Percentiles rank a stretch among this genome's conserved stretches.
Evolutionary conservation across 2,888 invertebrate species (phyloP).

Genomic region (Epiblema foenella): DNA sequence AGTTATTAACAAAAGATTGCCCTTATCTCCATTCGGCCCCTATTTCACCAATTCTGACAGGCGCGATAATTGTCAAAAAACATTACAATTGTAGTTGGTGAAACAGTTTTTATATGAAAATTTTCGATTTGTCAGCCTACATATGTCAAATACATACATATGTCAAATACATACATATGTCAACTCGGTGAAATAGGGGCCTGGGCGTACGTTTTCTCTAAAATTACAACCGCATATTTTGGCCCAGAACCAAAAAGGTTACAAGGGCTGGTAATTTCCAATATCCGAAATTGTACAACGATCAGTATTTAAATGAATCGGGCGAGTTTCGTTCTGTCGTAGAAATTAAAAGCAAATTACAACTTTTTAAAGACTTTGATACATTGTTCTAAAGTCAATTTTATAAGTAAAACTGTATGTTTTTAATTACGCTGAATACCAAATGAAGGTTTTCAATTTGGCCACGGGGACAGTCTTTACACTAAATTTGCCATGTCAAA

Average conservation of each 20-base stretch:
- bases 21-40: too few species aligned
- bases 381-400: slow-evolving; percentile 28
- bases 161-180: too few species aligned
- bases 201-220: slow-evolving; percentile 28
- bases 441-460: neutral
- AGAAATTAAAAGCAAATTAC: slow-evolving; percentile 62
- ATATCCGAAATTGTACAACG: slow-evolving; percentile 55
- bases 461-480: neutral
- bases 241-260: slow-evolving; percentile 38
- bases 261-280: slow-evolving; percentile 47
- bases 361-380: slow-evolving; percentile 53
- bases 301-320: slow-evolving; percentile 55
- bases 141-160: too few species aligned
- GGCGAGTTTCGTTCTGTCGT: slow-evolving; percentile 50
- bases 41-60: too few species aligned
- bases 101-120: too few species aligned
- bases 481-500: neutral
- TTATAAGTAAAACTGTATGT: neutral
- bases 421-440: neutral
- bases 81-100: too few species aligned
- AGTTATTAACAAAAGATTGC: slow-evolving; percentile 1
- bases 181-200: too few species aligned
- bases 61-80: too few species aligned
- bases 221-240: slow-evolving; percentile 34
- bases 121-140: too few species aligned